Evolutionary conservation across 2,113 vertebrate species (phyloP).

Genomic region (Sula dactylatra): DNA sequence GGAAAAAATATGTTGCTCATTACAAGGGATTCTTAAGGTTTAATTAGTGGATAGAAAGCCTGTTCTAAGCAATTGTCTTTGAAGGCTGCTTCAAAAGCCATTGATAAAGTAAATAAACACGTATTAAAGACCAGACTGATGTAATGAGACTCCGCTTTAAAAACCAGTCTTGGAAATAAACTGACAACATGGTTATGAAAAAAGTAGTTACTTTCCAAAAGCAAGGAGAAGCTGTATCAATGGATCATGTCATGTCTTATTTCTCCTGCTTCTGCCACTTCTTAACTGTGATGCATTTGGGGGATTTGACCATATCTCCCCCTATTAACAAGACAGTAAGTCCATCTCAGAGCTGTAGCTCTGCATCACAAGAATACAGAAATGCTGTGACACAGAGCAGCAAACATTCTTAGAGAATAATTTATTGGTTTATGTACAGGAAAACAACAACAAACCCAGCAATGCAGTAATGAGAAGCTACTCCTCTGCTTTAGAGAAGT

Average conservation of each 20-base stretch:
- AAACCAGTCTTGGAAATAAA: constrained; percentile 1
- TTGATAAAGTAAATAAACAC: background rate
- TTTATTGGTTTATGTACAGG: background rate
- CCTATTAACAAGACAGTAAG: background rate
- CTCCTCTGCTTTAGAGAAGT: background rate
- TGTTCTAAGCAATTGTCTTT: constrained; percentile 32
- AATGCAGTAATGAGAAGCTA: background rate
- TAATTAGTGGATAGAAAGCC: constrained; percentile 44
- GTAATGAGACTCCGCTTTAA: constrained; percentile 6
- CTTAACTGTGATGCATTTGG: background rate
- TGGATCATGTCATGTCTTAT: background rate
- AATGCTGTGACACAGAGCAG: background rate
- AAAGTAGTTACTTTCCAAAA: background rate
- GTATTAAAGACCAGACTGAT: background rate
- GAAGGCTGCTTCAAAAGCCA: constrained; percentile 35
- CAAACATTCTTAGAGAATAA: background rate
- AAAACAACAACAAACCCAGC: background rate
- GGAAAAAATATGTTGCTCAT: background rate
- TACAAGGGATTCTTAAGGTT: constrained; percentile 15
- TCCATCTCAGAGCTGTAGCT: background rate
- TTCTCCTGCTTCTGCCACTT: background rate
- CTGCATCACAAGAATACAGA: background rate
- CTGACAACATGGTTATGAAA: background rate
- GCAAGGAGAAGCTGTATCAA: background rate
- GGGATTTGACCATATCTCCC: background rate